phyloP scores from a whole-genome alignment of 2,113 vertebrate species.

The Cebidichthys violaceus region DNA sequence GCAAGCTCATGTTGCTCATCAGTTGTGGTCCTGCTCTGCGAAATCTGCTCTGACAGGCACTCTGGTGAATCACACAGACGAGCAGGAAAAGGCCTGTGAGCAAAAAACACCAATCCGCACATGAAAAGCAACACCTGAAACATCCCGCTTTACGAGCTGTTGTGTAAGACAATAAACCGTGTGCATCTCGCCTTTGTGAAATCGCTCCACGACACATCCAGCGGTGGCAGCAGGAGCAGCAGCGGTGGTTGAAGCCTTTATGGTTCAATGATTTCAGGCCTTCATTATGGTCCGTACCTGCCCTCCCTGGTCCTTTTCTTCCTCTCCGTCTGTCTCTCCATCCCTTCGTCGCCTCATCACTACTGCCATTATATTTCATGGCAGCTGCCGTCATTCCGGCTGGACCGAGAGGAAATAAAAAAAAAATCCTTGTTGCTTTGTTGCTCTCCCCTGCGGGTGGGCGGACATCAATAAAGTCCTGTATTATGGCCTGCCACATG shows the following conservation, averaged over 20 bases:
- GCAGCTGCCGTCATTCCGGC: slow-evolving; percentile 23
- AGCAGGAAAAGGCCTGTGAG: slow-evolving; percentile 22
- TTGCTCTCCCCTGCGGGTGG: slow-evolving; percentile 32
- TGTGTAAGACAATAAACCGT: slow-evolving; percentile 44
- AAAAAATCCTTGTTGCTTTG: slow-evolving; percentile 64
- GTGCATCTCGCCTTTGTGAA: slow-evolving; percentile 5
- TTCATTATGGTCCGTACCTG: slow-evolving; percentile 39
- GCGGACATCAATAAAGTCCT: slow-evolving; percentile 57
- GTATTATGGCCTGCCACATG: slow-evolving; percentile 38
- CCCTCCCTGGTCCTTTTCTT: slow-evolving; percentile 15
- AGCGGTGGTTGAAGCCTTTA: slow-evolving; percentile 16
- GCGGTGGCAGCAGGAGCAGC: neutral
- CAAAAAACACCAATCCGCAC: slow-evolving; percentile 6
- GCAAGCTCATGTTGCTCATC: slow-evolving; percentile 57
- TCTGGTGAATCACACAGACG: slow-evolving; percentile 15
- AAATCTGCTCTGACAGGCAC: slow-evolving; percentile 49
- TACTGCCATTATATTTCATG: slow-evolving; percentile 52
- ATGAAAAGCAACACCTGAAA: slow-evolving; percentile 54
- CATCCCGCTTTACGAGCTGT: slow-evolving; percentile 40
- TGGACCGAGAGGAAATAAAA: slow-evolving; percentile 70
- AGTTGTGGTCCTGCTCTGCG: slow-evolving; percentile 40
- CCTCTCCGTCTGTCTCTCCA: slow-evolving; percentile 14
- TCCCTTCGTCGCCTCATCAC: slow-evolving; percentile 21
- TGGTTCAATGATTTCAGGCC: slow-evolving; percentile 55
- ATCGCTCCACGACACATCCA: slow-evolving; percentile 22